These are phyloP conservation scores for Oceanodroma tethys DNA, from an alignment of 2,113 vertebrate genomes.

Conservation along the genomic window DNA sequence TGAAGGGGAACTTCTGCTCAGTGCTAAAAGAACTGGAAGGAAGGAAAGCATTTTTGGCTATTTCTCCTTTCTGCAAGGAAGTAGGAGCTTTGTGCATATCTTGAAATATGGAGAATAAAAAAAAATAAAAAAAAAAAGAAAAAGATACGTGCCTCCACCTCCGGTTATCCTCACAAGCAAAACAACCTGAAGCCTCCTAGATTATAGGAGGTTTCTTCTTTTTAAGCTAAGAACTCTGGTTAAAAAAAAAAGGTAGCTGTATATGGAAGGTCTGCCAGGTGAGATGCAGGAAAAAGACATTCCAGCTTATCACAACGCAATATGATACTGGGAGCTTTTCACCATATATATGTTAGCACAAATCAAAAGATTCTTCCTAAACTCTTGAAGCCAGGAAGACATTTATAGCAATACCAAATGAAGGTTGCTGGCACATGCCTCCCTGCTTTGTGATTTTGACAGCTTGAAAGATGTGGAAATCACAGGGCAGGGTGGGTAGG, in stretches of 20 bases:
- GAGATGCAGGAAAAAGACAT: background rate
- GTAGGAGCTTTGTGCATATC: background rate
- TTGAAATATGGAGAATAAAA: background rate
- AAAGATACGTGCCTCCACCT: background rate
- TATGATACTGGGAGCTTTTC: background rate
- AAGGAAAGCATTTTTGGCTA: background rate
- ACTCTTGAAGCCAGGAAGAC: background rate
- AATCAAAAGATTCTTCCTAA: background rate
- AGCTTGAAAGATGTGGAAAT: background rate
- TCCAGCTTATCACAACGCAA: background rate
- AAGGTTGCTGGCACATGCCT: background rate
- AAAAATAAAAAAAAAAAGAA: background rate
- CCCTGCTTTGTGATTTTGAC: background rate
- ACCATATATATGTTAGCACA: background rate
- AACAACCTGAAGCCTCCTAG: background rate
- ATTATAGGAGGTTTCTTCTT: background rate
- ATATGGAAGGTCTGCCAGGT: background rate
- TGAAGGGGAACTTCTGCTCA: background rate
- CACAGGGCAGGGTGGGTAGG: background rate
- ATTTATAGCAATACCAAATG: background rate
- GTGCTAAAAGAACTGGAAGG: background rate
- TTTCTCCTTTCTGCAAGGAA: background rate
- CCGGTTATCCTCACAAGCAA: background rate
- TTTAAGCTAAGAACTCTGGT: background rate
- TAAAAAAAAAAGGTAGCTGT: background rate